A percentile compares a stretch with the other conserved stretches of the same genome.
phyloP scores from a whole-genome alignment of 1,140 invertebrate species.

The Trichonephila clavipes region DNA sequence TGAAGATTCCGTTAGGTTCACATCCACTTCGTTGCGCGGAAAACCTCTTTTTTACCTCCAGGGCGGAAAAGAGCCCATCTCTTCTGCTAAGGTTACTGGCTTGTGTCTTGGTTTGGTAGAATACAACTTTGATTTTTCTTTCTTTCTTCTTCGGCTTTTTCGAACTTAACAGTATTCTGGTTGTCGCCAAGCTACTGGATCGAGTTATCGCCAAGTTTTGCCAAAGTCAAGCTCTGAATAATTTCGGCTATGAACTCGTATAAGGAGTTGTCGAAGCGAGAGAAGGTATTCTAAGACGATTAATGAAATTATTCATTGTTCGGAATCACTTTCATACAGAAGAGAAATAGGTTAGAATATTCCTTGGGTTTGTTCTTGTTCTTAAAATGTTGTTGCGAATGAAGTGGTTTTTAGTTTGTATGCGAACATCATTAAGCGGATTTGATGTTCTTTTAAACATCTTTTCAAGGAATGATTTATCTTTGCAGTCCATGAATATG shows the following conservation, averaged over 20 bases:
- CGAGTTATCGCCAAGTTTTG: background rate
- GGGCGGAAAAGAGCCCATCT: conserved; percentile 21
- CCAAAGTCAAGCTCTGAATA: conserved; percentile 51
- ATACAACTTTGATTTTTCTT: background rate
- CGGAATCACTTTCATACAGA: background rate
- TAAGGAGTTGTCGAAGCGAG: background rate
- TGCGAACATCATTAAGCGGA: background rate
- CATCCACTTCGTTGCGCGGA: background rate
- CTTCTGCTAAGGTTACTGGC: conserved; percentile 10
- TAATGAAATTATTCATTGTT: conserved; percentile 1
- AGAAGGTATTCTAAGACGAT: background rate
- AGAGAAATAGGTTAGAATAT: conserved; percentile 3
- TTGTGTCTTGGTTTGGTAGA: conserved; percentile 16
- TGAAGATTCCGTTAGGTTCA: background rate
- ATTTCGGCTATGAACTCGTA: conserved; percentile 21
- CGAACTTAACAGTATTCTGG: background rate
- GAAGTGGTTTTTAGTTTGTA: background rate
- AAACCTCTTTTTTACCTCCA: conserved; percentile 48
- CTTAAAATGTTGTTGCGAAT: background rate
- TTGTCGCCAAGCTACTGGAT: background rate
- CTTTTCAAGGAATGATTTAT: too few species aligned
- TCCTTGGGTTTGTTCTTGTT: background rate
- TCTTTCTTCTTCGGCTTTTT: background rate
- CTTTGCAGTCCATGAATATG: too few species aligned
- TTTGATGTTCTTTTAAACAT: background rate